These are phyloP conservation scores for Calypte anna DNA, from an alignment of 2,113 vertebrate species.

Conservation along the genomic window DNA sequence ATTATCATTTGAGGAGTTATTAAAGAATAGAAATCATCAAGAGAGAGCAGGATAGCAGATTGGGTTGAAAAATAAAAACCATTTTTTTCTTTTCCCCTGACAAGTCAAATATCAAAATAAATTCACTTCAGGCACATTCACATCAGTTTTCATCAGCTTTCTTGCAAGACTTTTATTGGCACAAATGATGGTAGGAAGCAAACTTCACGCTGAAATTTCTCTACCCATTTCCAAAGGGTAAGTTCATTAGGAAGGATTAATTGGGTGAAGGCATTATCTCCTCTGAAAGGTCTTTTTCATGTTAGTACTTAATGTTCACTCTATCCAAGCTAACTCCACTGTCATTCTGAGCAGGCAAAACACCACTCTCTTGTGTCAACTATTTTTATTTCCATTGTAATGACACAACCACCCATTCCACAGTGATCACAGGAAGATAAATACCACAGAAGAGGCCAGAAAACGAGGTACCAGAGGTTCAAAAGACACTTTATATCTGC, in stretches of 20 bases:
- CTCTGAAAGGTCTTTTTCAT: constrained; percentile 42
- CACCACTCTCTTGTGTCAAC: not conserved
- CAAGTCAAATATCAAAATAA: constrained; percentile 54
- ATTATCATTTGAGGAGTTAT: constrained; percentile 29
- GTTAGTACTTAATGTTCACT: not conserved
- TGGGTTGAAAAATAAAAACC: not conserved
- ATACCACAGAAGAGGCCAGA: not conserved
- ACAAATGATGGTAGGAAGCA: constrained; percentile 53
- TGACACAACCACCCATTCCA: not conserved
- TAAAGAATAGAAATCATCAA: constrained; percentile 40
- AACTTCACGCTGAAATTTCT: constrained; percentile 16
- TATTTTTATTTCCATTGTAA: constrained; percentile 56
- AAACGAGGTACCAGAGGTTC: not conserved
- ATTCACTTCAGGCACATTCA: constrained; percentile 48
- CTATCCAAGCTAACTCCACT: not conserved
- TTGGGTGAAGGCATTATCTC: constrained; percentile 34
- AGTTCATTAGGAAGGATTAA: constrained; percentile 59
- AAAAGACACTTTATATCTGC: constrained; percentile 13
- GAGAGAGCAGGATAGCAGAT: not conserved
- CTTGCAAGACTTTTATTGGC: not conserved
- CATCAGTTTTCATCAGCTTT: not conserved
- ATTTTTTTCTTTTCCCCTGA: not conserved
- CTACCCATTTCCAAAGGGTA: not conserved
- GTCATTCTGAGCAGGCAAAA: not conserved
- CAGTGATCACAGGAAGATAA: not conserved